A percentile compares a stretch with the other conserved stretches of the same genome.
phyloP scores from a whole-genome alignment of 2,113 vertebrate genomes.

The Pycnonotus jocosus region DNA sequence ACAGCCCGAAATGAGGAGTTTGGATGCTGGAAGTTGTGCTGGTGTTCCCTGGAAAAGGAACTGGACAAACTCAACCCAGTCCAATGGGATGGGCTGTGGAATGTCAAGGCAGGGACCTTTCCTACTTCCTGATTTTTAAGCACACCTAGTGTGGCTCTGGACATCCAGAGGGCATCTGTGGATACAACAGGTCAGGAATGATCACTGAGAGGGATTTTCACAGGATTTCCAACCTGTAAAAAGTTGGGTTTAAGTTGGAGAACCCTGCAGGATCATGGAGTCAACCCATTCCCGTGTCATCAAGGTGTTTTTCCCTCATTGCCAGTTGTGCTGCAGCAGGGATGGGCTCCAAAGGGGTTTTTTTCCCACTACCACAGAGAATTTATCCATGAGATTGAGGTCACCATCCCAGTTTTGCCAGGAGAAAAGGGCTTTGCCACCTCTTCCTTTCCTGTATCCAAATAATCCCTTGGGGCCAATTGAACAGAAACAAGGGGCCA shows the following conservation, averaged over 20 bases:
- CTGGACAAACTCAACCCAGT: neutral
- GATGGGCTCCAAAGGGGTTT: neutral
- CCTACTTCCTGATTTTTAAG: neutral
- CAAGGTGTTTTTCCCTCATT: neutral
- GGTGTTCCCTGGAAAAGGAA: neutral
- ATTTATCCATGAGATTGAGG: neutral
- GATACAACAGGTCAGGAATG: neutral
- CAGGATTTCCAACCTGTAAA: neutral
- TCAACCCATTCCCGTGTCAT: accelerated
- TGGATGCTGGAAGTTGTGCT: neutral
- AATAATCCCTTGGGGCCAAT: accelerated
- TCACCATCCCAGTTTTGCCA: neutral
- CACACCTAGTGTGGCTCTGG: accelerated
- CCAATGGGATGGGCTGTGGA: neutral
- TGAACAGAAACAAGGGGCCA: neutral
- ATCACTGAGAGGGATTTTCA: neutral
- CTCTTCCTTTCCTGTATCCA: neutral
- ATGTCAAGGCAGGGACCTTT: neutral
- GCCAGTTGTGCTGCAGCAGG: neutral
- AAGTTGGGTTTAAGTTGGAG: neutral
- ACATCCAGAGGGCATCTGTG: neutral
- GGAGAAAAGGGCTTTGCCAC: neutral
- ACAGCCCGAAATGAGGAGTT: neutral
- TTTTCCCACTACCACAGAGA: neutral
- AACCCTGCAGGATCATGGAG: neutral